Conservation (phyloP, 2,888 invertebrate genomes). For the Oligia fasciuncula region DNA sequence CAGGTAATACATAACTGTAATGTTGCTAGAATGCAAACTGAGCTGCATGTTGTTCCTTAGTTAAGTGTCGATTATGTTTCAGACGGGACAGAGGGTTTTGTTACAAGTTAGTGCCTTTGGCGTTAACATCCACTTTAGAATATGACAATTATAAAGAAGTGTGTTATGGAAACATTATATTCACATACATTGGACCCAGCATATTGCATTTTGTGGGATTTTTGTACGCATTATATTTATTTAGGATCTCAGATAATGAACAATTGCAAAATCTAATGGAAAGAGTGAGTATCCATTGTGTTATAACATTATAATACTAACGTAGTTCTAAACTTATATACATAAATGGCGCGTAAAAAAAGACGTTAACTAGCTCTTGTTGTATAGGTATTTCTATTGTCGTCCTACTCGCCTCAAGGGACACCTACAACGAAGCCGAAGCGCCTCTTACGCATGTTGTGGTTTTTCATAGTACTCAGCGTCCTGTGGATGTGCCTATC, state of each 20-base stretch:
- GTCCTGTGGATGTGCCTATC: slow-evolving; percentile 93
- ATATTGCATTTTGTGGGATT: slow-evolving; percentile 93
- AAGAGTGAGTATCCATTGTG: slow-evolving; percentile 87
- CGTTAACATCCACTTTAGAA: slow-evolving; percentile 82
- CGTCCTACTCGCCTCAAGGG: slow-evolving; percentile 92
- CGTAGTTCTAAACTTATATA: neutral
- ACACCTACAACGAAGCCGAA: slow-evolving; percentile 91
- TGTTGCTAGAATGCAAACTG: neutral
- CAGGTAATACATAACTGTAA: slow-evolving; percentile 84
- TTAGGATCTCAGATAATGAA: slow-evolving; percentile 94
- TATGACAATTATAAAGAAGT: slow-evolving; percentile 90
- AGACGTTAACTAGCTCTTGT: neutral
- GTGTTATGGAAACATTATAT: slow-evolving; percentile 93
- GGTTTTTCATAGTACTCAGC: slow-evolving; percentile 93
- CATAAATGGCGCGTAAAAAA: neutral
- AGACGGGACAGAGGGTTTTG: slow-evolving; percentile 93
- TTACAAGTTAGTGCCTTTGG: slow-evolving; percentile 88
- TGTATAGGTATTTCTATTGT: slow-evolving; percentile 92
- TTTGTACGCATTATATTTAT: slow-evolving; percentile 93
- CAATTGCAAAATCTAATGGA: slow-evolving; percentile 96
- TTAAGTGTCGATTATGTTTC: slow-evolving; percentile 63
- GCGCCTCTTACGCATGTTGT: slow-evolving; percentile 92
- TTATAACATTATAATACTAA: neutral
- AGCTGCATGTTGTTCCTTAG: neutral
- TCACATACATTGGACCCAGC: slow-evolving; percentile 94